These are phyloP conservation scores for Lepidothrix coronata DNA, from an alignment of 2,113 vertebrate genomes.

Conservation along the genomic window DNA sequence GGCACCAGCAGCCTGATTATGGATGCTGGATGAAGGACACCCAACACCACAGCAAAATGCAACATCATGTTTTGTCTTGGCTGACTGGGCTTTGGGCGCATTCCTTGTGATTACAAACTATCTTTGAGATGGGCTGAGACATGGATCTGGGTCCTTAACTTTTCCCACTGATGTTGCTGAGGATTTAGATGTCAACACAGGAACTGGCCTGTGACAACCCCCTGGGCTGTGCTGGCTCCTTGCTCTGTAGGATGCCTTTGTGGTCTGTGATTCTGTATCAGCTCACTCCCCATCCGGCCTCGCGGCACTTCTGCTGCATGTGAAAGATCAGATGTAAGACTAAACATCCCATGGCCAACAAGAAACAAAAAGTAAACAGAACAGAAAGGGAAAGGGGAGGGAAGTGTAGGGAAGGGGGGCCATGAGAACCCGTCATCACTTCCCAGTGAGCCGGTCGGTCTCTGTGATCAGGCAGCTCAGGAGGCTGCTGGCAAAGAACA, in stretches of 20 bases:
- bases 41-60: not conserved
- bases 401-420: not conserved
- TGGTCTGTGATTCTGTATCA: not conserved
- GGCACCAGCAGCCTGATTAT: not conserved
- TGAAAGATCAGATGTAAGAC: not conserved
- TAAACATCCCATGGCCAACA: not conserved
- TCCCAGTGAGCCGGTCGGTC: fast-evolving
- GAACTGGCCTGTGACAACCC: not conserved
- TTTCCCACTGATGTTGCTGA: not conserved
- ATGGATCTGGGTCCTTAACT: not conserved
- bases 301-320: fast-evolving
- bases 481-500: not conserved
- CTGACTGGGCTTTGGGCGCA: not conserved
- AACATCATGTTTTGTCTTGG: not conserved
- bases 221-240: not conserved
- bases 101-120: not conserved
- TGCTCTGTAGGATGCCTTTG: not conserved
- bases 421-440: not conserved
- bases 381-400: not conserved
- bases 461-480: not conserved
- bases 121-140: not conserved
- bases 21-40: not conserved
- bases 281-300: fast-evolving
- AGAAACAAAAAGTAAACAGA: not conserved
- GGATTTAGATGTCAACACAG: not conserved